Conservation (phyloP, 2,797 vertebrate species). For the Toxotes lorentzi region DNA sequence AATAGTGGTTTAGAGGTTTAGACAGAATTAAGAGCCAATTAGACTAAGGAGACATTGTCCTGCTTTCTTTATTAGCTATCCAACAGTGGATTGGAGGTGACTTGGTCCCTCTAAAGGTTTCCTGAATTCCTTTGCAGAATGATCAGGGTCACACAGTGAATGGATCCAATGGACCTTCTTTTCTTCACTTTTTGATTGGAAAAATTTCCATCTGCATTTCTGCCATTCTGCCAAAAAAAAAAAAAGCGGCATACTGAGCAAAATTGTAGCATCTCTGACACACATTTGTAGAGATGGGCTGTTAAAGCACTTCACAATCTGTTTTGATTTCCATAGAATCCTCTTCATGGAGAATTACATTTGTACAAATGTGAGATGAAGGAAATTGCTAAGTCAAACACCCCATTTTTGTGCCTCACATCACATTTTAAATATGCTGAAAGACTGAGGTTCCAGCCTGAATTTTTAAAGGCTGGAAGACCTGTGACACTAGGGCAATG, state of each 20-base stretch:
- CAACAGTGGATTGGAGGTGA: background rate
- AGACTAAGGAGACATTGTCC: background rate
- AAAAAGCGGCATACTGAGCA: background rate
- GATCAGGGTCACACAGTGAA: background rate
- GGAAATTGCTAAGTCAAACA: background rate
- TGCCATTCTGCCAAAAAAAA: no score
- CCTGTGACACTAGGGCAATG: background rate
- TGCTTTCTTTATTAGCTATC: background rate
- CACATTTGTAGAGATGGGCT: background rate
- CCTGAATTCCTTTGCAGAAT: background rate
- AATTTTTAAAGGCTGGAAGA: background rate
- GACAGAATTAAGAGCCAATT: background rate
- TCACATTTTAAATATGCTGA: background rate
- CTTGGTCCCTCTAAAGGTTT: background rate
- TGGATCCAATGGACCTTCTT: background rate
- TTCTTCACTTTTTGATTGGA: background rate
- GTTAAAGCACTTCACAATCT: conserved; percentile 19
- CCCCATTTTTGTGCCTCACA: background rate
- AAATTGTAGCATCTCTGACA: conserved; percentile 1
- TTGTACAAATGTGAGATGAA: background rate
- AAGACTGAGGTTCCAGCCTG: conserved; percentile 2
- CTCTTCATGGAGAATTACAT: no score
- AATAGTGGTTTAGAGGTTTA: background rate
- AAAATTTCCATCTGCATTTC: background rate
- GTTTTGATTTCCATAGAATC: no score